Base-by-base conservation (phyloP, 2,113 vertebrate species). In the Lathamus discolor region DNA sequence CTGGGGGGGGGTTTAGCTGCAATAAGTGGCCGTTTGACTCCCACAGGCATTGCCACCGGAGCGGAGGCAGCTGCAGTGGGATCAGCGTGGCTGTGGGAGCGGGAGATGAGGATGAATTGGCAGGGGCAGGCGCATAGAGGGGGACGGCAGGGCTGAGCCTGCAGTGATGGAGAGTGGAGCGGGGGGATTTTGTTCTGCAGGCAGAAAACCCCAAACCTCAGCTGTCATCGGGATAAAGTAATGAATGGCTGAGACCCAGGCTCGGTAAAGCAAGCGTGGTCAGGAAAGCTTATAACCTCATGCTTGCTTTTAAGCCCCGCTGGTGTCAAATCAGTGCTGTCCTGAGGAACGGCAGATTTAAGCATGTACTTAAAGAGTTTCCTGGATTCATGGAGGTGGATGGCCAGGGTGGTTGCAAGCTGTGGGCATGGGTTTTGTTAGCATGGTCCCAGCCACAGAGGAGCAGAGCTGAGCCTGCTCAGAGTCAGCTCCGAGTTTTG, bases 141-240 rank as follows among this genome's bases (percentile, higher is more conserved):
- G 14, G 28, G 25, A 37, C 0, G 0, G 44, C 35, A 28, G 0
- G 3, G 68, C 79, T 90, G 64, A 83, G 17, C 59, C 48, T 52
- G 54, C 49, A 1, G 0, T 15, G 67, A 59, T 43, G 72, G 37
- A 81, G n/a, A 79, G 54, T 18, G 80, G 78, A 85, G 75, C 4
- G 13, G 33, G 61, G 74, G n/a, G n/a, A 79, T 41, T 55, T 66
- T 90, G 46, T 37, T 90, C 7, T 16, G 63, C 87, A 86, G 82
- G 75, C 86, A 78, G 80, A 92, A 94, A 92, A 29, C 51, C 74
- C 86, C 89, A 93, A 95, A 96, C 93, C 95, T 96, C 94, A 94
- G 90, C 95, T 97, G 94, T 95, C 95, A 94, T 82, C 75, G 0
- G 74, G 78, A 70, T 69, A 37, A 95, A 91, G 79, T 89, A 93